A percentile compares a stretch with the other conserved stretches of the same genome.
These are phyloP conservation scores for Sebastes itinus DNA, from an alignment of 2,797 vertebrate species.

Conservation along the genomic window DNA sequence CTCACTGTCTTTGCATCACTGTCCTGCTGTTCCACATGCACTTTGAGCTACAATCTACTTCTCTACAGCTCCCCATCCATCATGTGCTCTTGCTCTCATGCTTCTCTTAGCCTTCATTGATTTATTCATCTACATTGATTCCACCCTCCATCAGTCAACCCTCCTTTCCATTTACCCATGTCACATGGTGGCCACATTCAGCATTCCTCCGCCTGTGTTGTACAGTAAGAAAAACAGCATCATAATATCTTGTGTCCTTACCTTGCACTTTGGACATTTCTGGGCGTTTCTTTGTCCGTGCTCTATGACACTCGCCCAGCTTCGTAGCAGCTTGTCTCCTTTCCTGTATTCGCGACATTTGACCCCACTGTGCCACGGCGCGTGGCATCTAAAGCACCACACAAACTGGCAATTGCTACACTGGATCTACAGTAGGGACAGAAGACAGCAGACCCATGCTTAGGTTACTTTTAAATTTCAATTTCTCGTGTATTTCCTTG, in stretches of 20 bases:
- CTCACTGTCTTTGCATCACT: background rate
- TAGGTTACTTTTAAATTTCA: accelerated
- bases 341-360: slow-evolving; percentile 97
- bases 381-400: slow-evolving; percentile 99
- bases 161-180: slow-evolving; percentile 5
- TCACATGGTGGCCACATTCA: background rate
- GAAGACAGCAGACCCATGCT: background rate
- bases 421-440: slow-evolving; percentile 85
- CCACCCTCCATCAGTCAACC: slow-evolving; percentile 40
- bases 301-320: slow-evolving; percentile 96
- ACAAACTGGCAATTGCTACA: slow-evolving; percentile 96
- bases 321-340: slow-evolving; percentile 95
- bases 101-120: slow-evolving; percentile 53
- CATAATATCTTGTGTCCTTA: slow-evolving; percentile 46
- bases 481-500: background rate
- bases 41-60: slow-evolving; percentile 7
- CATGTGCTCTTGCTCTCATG: slow-evolving; percentile 19
- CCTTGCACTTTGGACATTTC: slow-evolving; percentile 98
- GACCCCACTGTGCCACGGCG: slow-evolving; percentile 96
- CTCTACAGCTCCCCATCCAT: slow-evolving; percentile 47
- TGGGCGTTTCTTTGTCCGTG: slow-evolving; percentile 98
- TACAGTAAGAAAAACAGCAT: background rate
- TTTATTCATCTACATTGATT: slow-evolving; percentile 44
- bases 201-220: background rate
- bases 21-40: slow-evolving; percentile 10